These are phyloP conservation scores for Drosophila robusta DNA, from an alignment of 2,888 invertebrate species.

Conservation along the genomic window DNA sequence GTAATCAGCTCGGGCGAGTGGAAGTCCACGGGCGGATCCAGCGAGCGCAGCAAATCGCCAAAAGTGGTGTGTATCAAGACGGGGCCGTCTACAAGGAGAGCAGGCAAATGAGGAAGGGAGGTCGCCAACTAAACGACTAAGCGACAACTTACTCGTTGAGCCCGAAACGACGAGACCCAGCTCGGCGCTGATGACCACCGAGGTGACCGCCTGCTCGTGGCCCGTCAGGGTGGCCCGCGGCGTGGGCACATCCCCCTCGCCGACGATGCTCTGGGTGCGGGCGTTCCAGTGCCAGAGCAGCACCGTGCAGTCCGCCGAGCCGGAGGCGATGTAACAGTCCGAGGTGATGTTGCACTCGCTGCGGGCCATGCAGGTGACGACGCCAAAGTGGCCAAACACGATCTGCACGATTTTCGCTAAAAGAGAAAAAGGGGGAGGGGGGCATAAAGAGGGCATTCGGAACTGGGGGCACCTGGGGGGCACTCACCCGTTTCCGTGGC, in stretches of 20 bases:
- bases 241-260: conserved; percentile 97
- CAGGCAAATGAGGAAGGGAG: too few species aligned
- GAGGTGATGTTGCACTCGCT: conserved; percentile 99
- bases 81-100: conserved; percentile 90
- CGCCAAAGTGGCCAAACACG: conserved; percentile 99
- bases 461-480: too few species aligned
- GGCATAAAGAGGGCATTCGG: too few species aligned
- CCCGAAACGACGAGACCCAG: conserved; percentile 98
- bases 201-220: conserved; percentile 97
- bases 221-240: conserved; percentile 98
- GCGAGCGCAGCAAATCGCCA: conserved; percentile 96
- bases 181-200: conserved; percentile 98
- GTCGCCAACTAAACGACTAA: too few species aligned
- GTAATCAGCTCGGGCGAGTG: conserved; percentile 94
- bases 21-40: conserved; percentile 92
- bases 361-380: conserved; percentile 98
- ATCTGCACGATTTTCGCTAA: conserved; percentile 98
- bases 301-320: conserved; percentile 99
- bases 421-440: not conserved
- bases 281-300: conserved; percentile 99
- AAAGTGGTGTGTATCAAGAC: conserved; percentile 99
- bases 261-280: conserved; percentile 97
- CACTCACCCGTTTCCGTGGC: conserved; percentile 97
- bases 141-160: conserved; percentile 88
- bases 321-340: conserved; percentile 99